Percentiles rank a stretch among this genome's conserved stretches.
Conservation (phyloP, 2,113 vertebrate genomes). For the Agelaius tricolor region DNA sequence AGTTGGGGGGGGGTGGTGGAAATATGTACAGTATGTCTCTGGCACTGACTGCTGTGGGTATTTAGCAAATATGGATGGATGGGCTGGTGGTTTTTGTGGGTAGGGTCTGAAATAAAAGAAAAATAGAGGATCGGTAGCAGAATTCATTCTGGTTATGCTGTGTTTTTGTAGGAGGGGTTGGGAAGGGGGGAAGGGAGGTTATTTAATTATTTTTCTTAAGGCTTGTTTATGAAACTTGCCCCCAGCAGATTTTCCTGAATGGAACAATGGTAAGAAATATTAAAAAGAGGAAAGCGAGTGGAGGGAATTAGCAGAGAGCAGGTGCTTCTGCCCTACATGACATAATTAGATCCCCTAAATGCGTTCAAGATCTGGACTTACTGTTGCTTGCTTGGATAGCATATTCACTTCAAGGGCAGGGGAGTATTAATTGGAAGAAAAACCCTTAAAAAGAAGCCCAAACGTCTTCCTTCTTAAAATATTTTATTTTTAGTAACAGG, state of each 20-base stretch:
- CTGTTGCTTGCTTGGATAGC: conserved; percentile 56
- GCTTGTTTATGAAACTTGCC: conserved; percentile 40
- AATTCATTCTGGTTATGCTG: conserved; percentile 33
- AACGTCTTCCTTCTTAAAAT: background rate
- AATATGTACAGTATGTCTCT: conserved; percentile 42
- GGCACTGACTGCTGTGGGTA: conserved; percentile 33
- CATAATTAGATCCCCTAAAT: conserved; percentile 70
- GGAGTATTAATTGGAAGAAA: conserved; percentile 38
- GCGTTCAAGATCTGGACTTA: conserved; percentile 57
- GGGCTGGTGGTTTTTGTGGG: conserved; percentile 10
- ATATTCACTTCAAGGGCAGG: conserved; percentile 66
- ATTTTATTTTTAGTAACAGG: background rate
- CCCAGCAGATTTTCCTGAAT: conserved; percentile 55
- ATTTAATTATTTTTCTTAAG: conserved; percentile 61
- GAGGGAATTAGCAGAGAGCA: conserved; percentile 67
- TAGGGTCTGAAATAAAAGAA: conserved; percentile 41
- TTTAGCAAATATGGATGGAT: conserved; percentile 60
- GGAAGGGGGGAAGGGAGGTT: conserved; percentile 40
- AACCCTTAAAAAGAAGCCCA: background rate
- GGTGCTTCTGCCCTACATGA: conserved; percentile 65
- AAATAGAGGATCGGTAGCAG: conserved; percentile 24
- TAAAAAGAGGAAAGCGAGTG: conserved; percentile 36
- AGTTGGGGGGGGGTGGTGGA: conserved; percentile 16
- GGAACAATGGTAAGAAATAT: conserved; percentile 73
- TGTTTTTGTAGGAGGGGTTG: conserved; percentile 45